Evolutionary conservation across 2,797 vertebrate genomes (phyloP), one percentile per base, ranked within the genome.

Genomic region (Psittacula echo): DNA sequence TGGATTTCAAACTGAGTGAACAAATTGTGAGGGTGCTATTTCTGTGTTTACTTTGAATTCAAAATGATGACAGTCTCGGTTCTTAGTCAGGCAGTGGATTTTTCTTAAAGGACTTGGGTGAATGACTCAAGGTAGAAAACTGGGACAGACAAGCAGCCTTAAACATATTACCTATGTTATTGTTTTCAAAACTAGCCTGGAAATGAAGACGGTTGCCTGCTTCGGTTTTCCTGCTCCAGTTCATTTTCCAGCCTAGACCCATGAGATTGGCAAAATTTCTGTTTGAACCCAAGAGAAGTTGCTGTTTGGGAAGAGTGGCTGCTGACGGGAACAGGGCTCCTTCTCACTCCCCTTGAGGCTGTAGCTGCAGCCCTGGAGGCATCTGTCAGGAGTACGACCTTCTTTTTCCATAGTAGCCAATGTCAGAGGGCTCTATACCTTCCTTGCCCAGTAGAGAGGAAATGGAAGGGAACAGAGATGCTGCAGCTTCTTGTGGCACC

Each of bases 121-220:
- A 87, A 71, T 89, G 92, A 94, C 84, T 94, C 87, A 92, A 92
- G 90, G 72, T 93, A 87, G 75, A 94, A 93, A 96, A 89, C 29
- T 93, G 72, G 81, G 84, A 92, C 92, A 92, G 89, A 77, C 48
- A 34, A 67, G 56, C 48, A 83, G 61, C 61, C 81, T 93, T 87
- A 82, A 90, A 88, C 51, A 76, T 93, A 85, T 85, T 42, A 64
- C 58, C 16, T 84, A 13, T 91, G 81, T 94, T 94, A 42, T 71
- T 93, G n/a, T 79, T 92, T 94, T 89, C 77, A 72, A 85, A 87
- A 85, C 51, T 79, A 74, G 41, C 42, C 30, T 91, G 75, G 56
- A 95, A 94, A 74, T 93, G 48, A 89, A 87, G 90, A 76, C 85
- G 93, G 72, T 77, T 91, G 74, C 68, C 72, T 92, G 75, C 75